A percentile compares a stretch with the other conserved stretches of the same genome.
Evolutionary conservation across 2,888 invertebrate genomes (phyloP).

Genomic region (Xylota sylvarum): DNA sequence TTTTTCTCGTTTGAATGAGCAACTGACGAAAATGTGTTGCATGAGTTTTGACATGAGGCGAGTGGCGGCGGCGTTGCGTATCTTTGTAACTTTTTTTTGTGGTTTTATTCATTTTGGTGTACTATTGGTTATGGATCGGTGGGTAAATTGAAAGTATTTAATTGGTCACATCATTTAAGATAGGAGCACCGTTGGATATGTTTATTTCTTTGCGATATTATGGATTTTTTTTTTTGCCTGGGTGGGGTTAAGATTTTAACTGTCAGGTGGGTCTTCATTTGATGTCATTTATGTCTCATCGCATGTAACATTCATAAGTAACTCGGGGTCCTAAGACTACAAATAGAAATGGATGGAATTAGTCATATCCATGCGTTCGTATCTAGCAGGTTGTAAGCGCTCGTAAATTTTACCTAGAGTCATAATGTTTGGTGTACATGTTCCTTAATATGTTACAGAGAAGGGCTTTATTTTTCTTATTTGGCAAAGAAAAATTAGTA

Average conservation of each 20-base stretch:
- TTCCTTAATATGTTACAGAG: too few species aligned
- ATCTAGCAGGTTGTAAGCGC: too few species aligned
- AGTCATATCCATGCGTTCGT: too few species aligned
- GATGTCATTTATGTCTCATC: too few species aligned
- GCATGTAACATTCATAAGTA: too few species aligned
- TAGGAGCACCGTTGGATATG: not conserved
- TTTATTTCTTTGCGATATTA: not conserved
- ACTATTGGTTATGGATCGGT: constrained; percentile 54
- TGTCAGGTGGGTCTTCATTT: not conserved
- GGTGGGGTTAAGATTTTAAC: not conserved
- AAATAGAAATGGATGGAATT: too few species aligned
- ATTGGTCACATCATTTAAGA: constrained; percentile 50
- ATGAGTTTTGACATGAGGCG: constrained; percentile 53
- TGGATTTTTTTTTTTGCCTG: not conserved
- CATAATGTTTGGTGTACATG: too few species aligned
- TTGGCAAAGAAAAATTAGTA: too few species aligned
- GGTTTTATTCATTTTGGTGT: constrained; percentile 11
- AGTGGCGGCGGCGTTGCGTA: constrained; percentile 11
- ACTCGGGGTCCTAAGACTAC: too few species aligned
- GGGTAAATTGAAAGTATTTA: constrained; percentile 56
- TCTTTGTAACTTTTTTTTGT: not conserved
- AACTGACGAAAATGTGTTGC: constrained; percentile 50
- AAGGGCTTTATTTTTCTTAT: too few species aligned
- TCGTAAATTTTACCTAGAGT: too few species aligned
- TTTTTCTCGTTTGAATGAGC: constrained; percentile 61